A percentile compares a stretch with the other conserved stretches of the same genome.
Evolutionary conservation across 2,113 vertebrate genomes (phyloP).

Genomic region (Salvelinus namaycush): DNA sequence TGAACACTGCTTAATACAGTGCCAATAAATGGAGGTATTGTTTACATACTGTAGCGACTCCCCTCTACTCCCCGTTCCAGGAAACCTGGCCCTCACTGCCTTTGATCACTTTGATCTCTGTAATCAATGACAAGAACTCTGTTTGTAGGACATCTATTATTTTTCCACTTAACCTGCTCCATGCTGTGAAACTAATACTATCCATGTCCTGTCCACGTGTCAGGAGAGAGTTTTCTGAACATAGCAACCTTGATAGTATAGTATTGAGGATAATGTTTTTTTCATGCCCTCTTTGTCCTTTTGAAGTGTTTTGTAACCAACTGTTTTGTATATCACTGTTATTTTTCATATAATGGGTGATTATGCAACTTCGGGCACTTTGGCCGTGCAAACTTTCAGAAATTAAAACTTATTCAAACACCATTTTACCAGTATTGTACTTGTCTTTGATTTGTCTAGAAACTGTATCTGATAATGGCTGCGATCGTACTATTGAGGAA

Average conservation of each 20-base stretch:
- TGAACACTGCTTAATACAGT: neutral
- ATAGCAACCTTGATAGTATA: constrained; percentile 4
- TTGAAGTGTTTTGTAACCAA: neutral
- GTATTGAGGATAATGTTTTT: neutral
- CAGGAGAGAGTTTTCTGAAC: neutral
- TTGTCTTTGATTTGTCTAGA: too few species aligned
- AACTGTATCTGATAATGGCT: too few species aligned
- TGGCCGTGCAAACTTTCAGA: too few species aligned
- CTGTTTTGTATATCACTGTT: too few species aligned
- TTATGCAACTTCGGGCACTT: too few species aligned
- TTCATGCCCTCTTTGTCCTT: neutral
- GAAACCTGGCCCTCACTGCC: constrained; percentile 9
- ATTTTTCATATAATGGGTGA: neutral
- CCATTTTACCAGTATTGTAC: too few species aligned
- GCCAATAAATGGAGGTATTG: constrained; percentile 20
- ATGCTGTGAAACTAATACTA: neutral
- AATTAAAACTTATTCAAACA: too few species aligned
- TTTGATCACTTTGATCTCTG: constrained; percentile 20
- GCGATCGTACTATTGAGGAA: too few species aligned
- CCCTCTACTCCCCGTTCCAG: neutral
- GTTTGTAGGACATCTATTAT: constrained; percentile 17
- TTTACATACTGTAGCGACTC: neutral
- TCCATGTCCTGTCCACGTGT: neutral
- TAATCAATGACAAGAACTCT: constrained; percentile 7
- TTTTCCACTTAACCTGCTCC: neutral